phyloP scores from a whole-genome alignment of 2,797 vertebrate species.

The Tinamus major region DNA sequence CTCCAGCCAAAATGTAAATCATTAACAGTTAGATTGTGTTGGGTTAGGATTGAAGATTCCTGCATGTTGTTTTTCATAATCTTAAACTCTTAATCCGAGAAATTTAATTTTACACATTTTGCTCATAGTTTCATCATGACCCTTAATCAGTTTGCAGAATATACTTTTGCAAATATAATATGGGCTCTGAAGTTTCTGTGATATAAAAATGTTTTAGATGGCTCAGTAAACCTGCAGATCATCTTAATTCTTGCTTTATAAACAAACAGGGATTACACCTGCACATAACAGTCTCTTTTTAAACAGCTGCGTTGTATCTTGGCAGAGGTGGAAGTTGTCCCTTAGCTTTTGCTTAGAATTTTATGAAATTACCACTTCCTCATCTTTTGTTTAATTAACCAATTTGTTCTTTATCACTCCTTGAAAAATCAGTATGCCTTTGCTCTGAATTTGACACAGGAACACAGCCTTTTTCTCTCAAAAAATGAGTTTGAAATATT shows the following conservation, averaged over 20 bases:
- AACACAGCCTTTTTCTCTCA: not conserved
- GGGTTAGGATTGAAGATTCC: not conserved
- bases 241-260: not conserved
- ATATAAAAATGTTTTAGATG: not conserved
- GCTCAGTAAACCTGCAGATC: not conserved
- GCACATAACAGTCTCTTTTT: not conserved
- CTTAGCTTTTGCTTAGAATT: not conserved
- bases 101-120: not conserved
- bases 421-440: not conserved
- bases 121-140: not conserved
- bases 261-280: not conserved
- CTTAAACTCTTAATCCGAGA: not conserved
- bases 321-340: not conserved
- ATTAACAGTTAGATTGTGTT: slow-evolving; percentile 25
- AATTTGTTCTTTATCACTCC: not conserved
- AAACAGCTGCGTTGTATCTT: not conserved
- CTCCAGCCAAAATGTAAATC: slow-evolving; percentile 34
- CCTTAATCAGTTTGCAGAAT: not conserved
- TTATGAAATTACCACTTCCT: not conserved
- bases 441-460: not conserved
- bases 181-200: not conserved
- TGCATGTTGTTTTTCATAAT: not conserved
- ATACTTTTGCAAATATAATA: not conserved
- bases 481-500: not conserved
- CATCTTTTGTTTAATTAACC: not conserved